These are phyloP conservation scores for Xestia rhomboidea DNA, from an alignment of 2,888 invertebrate species.

Conservation along the genomic window DNA sequence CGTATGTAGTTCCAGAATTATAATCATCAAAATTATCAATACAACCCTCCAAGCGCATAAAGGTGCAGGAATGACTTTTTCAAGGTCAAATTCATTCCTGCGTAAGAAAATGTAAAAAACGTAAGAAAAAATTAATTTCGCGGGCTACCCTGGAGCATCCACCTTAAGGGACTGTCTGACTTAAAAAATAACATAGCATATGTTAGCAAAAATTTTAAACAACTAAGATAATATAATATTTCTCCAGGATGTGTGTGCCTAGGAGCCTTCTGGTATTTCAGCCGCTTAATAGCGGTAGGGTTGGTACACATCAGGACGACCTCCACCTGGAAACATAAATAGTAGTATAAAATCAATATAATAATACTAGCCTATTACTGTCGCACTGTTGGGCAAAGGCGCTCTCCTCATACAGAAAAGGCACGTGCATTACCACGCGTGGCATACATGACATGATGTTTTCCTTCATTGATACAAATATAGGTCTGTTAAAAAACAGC, in stretches of 20 bases:
- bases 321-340: constrained; percentile 13
- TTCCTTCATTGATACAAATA: no score
- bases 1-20: no score
- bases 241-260: background rate
- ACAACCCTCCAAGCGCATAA: no score
- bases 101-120: no score
- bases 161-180: background rate
- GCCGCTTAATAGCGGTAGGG: constrained; percentile 81
- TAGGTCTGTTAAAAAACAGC: no score
- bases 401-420: background rate
- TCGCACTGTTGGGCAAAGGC: background rate
- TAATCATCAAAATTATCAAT: no score
- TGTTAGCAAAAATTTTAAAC: background rate
- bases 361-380: background rate
- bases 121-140: no score
- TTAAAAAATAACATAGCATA: background rate
- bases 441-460: background rate
- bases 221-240: background rate
- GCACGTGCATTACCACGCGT: background rate
- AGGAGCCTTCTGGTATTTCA: constrained; percentile 85
- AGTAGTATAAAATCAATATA: background rate
- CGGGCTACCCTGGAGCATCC: no score
- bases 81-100: no score
- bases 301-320: constrained; percentile 11
- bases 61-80: no score